phyloP scores from a whole-genome alignment of 2,113 vertebrate species.

The Peucedramus taeniatus region DNA sequence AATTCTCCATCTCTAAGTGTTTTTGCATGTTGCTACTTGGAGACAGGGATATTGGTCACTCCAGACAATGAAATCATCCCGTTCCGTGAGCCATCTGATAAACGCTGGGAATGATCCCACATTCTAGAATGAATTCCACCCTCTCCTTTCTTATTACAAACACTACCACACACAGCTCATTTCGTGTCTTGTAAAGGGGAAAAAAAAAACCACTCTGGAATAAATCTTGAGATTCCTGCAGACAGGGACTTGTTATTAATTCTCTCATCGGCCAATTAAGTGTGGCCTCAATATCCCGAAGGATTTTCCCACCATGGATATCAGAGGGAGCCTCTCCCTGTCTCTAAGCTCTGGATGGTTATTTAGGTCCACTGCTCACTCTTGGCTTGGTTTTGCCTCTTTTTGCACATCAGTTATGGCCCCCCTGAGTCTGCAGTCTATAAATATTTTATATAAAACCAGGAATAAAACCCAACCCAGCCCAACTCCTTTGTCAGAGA shows the following conservation, averaged over 20 bases:
- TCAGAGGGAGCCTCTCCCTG: neutral
- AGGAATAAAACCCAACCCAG: neutral
- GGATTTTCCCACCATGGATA: fast-evolving
- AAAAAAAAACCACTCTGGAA: neutral
- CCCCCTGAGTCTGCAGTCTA: neutral
- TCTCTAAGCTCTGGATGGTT: neutral
- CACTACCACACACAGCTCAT: neutral
- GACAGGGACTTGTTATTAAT: neutral
- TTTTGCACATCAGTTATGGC: neutral
- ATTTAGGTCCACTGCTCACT: neutral
- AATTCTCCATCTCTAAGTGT: neutral
- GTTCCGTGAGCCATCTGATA: neutral
- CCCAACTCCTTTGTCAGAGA: neutral
- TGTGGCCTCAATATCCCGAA: neutral
- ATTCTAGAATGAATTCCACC: neutral
- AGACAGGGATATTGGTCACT: neutral
- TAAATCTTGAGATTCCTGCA: neutral
- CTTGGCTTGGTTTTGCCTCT: neutral
- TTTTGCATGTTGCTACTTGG: neutral
- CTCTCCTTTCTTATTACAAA: neutral
- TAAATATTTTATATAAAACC: neutral
- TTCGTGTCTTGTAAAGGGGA: neutral
- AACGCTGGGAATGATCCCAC: neutral
- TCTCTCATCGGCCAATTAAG: neutral
- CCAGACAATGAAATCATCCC: neutral